Evolutionary conservation across 2,888 invertebrate species (phyloP).

Genomic region (Epinotia brunnichana): DNA sequence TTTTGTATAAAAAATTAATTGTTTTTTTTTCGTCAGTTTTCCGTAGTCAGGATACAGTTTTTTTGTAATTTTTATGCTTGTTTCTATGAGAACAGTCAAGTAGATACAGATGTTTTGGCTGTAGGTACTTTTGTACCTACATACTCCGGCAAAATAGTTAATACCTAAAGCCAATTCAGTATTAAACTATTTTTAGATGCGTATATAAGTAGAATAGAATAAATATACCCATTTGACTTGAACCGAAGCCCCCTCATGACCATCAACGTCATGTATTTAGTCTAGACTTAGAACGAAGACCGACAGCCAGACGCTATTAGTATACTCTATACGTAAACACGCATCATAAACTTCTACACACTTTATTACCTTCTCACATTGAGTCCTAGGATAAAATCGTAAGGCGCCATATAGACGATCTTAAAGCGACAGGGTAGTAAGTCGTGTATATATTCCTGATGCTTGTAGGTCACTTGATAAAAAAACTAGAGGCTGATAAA

Average conservation of each 20-base stretch:
- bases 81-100: no score
- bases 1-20: no score
- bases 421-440: constrained; percentile 17
- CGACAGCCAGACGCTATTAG: constrained; percentile 1
- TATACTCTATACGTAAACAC: not conserved
- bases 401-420: no score
- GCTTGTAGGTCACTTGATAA: constrained; percentile 53
- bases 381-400: not conserved
- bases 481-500: constrained; percentile 55
- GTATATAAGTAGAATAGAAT: not conserved
- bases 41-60: no score
- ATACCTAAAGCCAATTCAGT: no score
- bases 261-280: not conserved
- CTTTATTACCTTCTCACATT: constrained; percentile 1
- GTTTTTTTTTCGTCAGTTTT: no score
- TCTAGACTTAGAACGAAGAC: not conserved
- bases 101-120: no score
- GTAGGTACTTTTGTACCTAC: no score
- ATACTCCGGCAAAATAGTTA: no score
- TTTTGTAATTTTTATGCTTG: no score
- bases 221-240: not conserved
- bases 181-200: no score
- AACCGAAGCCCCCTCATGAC: no score
- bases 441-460: constrained; percentile 20
- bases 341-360: constrained; percentile 1